Percentiles rank a stretch among this genome's conserved stretches.
These are phyloP conservation scores for Melieria picta DNA, from an alignment of 2,888 invertebrate genomes.

Conservation along the genomic window DNA sequence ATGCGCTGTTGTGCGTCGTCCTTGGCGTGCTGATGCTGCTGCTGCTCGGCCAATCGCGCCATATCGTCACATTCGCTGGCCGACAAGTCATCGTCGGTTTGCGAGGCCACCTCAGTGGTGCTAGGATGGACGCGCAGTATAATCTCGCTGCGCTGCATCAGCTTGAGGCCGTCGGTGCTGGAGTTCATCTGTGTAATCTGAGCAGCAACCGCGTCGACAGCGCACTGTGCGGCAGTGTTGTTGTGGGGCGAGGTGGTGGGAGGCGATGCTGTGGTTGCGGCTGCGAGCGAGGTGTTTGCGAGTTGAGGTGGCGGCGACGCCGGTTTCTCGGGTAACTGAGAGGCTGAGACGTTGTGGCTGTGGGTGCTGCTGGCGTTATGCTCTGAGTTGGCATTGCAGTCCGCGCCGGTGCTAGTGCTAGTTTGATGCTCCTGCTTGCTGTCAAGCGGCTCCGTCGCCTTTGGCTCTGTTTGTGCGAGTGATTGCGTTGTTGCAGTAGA, in stretches of 20 bases:
- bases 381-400: not conserved
- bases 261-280: not conserved
- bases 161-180: constrained; percentile 66
- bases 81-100: constrained; percentile 66
- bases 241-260: too few relatives aligned
- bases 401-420: not conserved
- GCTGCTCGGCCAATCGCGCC: constrained; percentile 46
- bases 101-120: constrained; percentile 72
- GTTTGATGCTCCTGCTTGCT: not conserved
- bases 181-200: constrained; percentile 50
- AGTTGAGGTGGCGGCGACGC: constrained; percentile 22
- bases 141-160: constrained; percentile 74
- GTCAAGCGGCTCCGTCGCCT: not conserved
- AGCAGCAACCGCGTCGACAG: constrained; percentile 27
- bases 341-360: constrained; percentile 20
- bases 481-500: not conserved
- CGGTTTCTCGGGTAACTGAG: not conserved
- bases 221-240: not conserved
- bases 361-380: constrained; percentile 5
- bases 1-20: constrained; percentile 56
- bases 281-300: not conserved
- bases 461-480: constrained; percentile 3
- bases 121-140: constrained; percentile 72
- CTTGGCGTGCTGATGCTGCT: constrained; percentile 45
- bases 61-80: constrained; percentile 58